phyloP scores from a whole-genome alignment of 2,888 invertebrate genomes.

The Tolmerus cingulatus region DNA sequence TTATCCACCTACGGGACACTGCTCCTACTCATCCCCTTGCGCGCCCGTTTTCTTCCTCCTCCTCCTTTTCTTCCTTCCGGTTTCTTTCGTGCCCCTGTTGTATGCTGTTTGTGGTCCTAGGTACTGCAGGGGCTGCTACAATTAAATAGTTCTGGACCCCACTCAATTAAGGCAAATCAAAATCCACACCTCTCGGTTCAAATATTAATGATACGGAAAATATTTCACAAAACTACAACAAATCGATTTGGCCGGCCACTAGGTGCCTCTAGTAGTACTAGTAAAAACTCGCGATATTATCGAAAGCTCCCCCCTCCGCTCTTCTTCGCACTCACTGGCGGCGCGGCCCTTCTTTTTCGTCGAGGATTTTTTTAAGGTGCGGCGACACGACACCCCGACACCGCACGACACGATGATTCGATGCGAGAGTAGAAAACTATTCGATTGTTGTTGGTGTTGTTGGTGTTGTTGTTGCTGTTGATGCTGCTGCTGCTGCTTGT shows the following conservation, averaged over 20 bases:
- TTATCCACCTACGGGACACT: neutral
- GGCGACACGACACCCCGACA: conserved; percentile 11
- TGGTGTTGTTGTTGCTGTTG: neutral
- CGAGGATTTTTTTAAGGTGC: conserved; percentile 33
- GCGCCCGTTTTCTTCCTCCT: neutral
- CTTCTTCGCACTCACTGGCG: conserved; percentile 19
- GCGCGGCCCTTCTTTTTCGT: neutral
- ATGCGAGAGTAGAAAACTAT: conserved; percentile 22
- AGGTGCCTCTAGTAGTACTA: neutral
- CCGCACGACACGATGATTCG: conserved; percentile 8
- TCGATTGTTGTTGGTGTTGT: conserved; percentile 6
- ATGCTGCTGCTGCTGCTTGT: neutral
- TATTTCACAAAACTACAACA: conserved; percentile 45
- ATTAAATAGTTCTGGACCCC: neutral
- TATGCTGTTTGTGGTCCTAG: neutral
- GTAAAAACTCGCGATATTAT: conserved; percentile 33
- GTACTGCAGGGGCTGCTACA: neutral
- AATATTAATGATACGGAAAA: conserved; percentile 44
- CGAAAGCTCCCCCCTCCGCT: conserved; percentile 19
- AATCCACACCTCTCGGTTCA: conserved; percentile 1
- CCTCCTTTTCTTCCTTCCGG: neutral
- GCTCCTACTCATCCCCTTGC: neutral
- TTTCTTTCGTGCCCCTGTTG: neutral
- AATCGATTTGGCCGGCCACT: conserved; percentile 45
- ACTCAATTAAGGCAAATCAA: neutral